Base-by-base conservation (phyloP, 2,797 vertebrate species). In the Galagoides demidoff region DNA sequence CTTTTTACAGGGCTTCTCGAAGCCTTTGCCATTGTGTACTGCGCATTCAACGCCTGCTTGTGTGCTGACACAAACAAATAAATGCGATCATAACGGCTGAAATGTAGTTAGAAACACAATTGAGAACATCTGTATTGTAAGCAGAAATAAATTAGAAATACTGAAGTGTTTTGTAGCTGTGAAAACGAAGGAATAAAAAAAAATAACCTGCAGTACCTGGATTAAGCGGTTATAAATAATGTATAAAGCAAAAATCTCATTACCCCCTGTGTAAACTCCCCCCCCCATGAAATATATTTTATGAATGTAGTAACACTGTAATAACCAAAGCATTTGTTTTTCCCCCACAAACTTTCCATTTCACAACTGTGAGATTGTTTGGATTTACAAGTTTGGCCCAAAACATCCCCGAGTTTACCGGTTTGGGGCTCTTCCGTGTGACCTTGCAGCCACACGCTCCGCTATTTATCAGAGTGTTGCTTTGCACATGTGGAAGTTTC, bases 91-190 rank as follows among this genome's bases (percentile, higher is more conserved):
- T 98, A 99, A 98, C 95, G 88, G 97, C 97, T 98, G 98, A 97
- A 98, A 97, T 98, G 85, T 98, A 98, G 98, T 98, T 98, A 98
- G 98, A 98, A 98, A 98, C 98, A 99, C 98, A 98, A 98, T 98
- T 98, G 98, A 98, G 98, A 98, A 99, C 98, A 99, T 98, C 98
- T 98, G 98, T 99, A 98, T 98, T 98, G 98, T 98, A 99, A 98
- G 98, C 98, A 98, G 98, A 99, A 99, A 98, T 98, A 98, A 98
- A 99, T 99, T 98, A 98, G 98, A 98, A 98, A 98, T 98, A 98
- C 98, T 97, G 98, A 98, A 98, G 97, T 98, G 98, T 98, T 98
- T 98, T 98, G 98, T 98, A 98, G 98, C 98, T 86, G 95, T 98
- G 98, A 99, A 97, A 98, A 98, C 92, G 96, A 98, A 98, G 97